Base-by-base conservation (phyloP, 2,797 vertebrate species). In the Phrynocephalus guinanensis region DNA sequence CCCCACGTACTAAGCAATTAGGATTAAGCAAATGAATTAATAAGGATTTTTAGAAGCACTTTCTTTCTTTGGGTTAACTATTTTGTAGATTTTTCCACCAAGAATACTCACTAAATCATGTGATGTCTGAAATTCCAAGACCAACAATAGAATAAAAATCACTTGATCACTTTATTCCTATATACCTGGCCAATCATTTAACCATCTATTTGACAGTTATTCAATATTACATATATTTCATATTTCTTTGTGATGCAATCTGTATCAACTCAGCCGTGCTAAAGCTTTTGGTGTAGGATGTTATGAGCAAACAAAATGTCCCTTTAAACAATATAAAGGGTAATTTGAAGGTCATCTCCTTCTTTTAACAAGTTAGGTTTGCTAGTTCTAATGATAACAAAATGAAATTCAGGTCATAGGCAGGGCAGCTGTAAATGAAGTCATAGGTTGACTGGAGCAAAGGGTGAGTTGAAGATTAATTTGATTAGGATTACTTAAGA, bases 401-500 rank as follows among this genome's bases (percentile, higher is more conserved):
- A 95, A 91, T 93, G 93, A 95, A 91, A 86, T 80, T 89, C 89
- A 91, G 96, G 96, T 96, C 96, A 96, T 28, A 90, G 0, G 26
- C 90, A 93, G 96, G 95, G 93, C 94, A 95, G 80, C 73, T 78
- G 63, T 7, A 81, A 93, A 93, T 96, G 95, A 96, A 96, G 94
- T 96, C 96, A 96, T 93, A 93, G 91, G 93, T 94, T 94, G 95
- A 95, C 86, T 92, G 93, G 96, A 93, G 92, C 87, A 93, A 96
- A 96, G 94, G 96, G 96, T 91, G 95, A 95, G 89, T 91, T 84
- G 90, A 93, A 96, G 95, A 97, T 97, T 96, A 96, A 93, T 95
- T 96, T 96, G 95, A 96, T 96, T 95, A 96, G 96, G 95, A 95
- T 96, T 97, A 96, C 96, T 96, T 96, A 97, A 96, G 91, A 97